These are phyloP conservation scores for Shinisaurus crocodilurus DNA, from an alignment of 2,113 vertebrate species.

Conservation along the genomic window DNA sequence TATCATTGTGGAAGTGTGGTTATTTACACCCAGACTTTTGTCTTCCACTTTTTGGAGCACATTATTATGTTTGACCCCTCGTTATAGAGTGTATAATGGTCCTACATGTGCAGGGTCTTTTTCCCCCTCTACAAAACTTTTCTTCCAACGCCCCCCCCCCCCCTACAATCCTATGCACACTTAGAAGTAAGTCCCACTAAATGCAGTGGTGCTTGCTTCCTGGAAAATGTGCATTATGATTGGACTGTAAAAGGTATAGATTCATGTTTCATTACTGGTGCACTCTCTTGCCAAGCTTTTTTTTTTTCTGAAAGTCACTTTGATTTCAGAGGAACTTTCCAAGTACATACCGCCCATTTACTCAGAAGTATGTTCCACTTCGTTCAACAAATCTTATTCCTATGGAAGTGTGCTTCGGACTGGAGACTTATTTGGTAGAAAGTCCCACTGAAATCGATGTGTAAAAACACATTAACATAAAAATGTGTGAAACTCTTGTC, in stretches of 20 bases:
- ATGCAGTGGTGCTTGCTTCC: too few relatives aligned
- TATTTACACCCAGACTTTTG: not conserved
- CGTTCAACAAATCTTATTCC: not conserved
- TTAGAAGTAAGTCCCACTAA: not conserved
- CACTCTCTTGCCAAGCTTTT: not conserved
- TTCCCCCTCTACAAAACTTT: not conserved
- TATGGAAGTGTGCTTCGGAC: not conserved
- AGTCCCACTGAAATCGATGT: not conserved
- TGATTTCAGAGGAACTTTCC: conserved; percentile 5
- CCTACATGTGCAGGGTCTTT: too few relatives aligned
- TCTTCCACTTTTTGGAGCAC: not conserved
- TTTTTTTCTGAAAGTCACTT: not conserved
- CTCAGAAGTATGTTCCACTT: not conserved
- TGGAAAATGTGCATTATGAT: not conserved
- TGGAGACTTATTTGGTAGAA: not conserved
- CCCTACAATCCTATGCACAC: not conserved
- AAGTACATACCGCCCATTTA: not conserved
- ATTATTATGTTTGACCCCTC: not conserved
- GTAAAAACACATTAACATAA: not conserved
- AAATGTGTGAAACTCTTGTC: not conserved
- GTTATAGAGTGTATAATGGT: too few relatives aligned
- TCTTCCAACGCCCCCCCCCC: too few relatives aligned
- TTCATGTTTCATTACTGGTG: not conserved
- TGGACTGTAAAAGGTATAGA: not conserved
- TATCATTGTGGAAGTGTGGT: not conserved